Evolutionary conservation across 2,797 vertebrate genomes (phyloP).

Genomic region (Argya squamiceps): DNA sequence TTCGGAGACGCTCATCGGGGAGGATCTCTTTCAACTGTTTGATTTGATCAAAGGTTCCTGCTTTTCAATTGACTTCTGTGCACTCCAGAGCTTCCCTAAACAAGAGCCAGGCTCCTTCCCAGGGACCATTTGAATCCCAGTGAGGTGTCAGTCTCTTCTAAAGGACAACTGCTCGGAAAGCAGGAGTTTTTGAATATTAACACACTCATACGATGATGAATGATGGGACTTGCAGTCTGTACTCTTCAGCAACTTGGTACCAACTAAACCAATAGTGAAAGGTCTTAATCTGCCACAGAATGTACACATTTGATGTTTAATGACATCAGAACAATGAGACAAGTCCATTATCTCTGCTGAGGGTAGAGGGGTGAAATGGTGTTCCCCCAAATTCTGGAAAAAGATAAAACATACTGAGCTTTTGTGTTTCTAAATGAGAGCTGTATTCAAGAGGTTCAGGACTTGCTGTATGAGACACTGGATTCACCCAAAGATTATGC

Average conservation of each 20-base stretch:
- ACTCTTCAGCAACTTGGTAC: neutral
- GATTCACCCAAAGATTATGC: neutral
- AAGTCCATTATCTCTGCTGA: neutral
- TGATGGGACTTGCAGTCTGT: neutral
- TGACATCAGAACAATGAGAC: neutral
- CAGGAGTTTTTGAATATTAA: constrained; percentile 25
- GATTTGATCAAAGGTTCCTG: constrained; percentile 55
- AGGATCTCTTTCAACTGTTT: constrained; percentile 33
- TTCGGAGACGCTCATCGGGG: constrained; percentile 22
- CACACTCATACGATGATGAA: neutral
- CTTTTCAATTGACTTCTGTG: constrained; percentile 25
- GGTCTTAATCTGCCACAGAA: neutral
- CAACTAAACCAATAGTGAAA: neutral
- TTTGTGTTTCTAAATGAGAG: neutral
- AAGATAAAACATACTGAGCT: neutral
- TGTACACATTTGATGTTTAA: neutral
- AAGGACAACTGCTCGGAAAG: constrained; percentile 25
- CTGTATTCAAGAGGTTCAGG: neutral
- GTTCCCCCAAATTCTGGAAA: neutral
- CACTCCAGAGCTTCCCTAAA: neutral
- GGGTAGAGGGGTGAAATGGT: neutral
- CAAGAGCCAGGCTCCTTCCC: neutral
- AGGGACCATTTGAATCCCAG: neutral
- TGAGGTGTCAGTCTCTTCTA: neutral
- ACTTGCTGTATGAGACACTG: neutral